Percentiles rank a stretch among this genome's conserved stretches.
These are phyloP conservation scores for Pica pica DNA, from an alignment of 2,113 vertebrate genomes.

Conservation along the genomic window DNA sequence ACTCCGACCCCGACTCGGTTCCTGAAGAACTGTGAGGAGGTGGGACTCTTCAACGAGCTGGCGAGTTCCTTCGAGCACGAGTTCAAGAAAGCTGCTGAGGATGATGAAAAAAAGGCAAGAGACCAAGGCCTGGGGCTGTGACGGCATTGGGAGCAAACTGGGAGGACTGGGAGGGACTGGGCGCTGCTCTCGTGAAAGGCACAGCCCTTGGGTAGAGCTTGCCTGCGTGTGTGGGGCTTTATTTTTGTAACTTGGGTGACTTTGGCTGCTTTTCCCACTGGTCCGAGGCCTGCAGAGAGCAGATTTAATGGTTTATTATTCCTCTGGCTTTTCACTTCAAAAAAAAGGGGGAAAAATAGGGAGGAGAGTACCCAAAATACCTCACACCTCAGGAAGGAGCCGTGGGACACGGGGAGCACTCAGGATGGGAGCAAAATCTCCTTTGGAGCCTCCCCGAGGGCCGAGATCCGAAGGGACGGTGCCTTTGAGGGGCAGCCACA, in stretches of 20 bases:
- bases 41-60: constrained; percentile 95
- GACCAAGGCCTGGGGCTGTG: background rate
- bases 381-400: background rate
- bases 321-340: background rate
- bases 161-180: background rate
- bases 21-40: constrained; percentile 98
- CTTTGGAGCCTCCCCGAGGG: rapidly evolving
- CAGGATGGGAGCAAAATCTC: background rate
- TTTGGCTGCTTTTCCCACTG: background rate
- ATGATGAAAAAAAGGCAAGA: constrained; percentile 90
- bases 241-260: background rate
- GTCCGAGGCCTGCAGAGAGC: background rate
- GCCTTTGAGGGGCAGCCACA: rapidly evolving
- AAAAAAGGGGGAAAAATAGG: rapidly evolving
- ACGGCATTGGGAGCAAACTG: background rate
- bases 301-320: background rate
- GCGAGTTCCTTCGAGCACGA: constrained; percentile 94
- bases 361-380: background rate
- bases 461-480: rapidly evolving
- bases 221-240: background rate
- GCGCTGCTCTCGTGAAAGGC: background rate
- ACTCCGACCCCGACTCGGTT: constrained; percentile 97
- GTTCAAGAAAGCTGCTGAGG: constrained; percentile 90
- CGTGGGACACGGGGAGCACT: rapidly evolving
- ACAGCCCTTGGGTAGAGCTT: rapidly evolving